Evolutionary conservation across 2,888 invertebrate genomes (phyloP), one percentile per base, ranked within the genome.

Genomic region (Quadroppia sp.): DNA sequence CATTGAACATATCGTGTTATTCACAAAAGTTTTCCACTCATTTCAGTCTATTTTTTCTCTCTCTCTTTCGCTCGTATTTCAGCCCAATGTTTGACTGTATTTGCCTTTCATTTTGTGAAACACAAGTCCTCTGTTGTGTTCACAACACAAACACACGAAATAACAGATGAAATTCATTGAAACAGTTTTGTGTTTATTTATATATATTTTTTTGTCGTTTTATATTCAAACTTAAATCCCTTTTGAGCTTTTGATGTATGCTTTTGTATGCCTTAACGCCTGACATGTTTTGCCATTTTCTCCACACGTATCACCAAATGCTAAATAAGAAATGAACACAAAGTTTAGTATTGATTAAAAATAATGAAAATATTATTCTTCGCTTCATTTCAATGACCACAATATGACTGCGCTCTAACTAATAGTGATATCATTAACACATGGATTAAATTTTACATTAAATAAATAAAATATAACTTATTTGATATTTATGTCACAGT

Each of bases 191-290:
- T 20, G 3, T 15, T 53, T 53, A 3, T 15, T 20, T 25, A 53
- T 53, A 53, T 53, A n/a, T n/a, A n/a, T n/a, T 9, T 25, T 53
- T 53, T 13, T 20, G 20, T 53, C 53, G 13, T 20, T 53, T 61
- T 61, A 25, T 53, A 61, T 61, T 32, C 61, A 17, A 61, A 61
- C 36, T 32, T 32, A 61, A 61, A 61, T 61, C 61, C 61, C 61
- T 32, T 61, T 61, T 32, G 61, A 61, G 61, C 61, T 20, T 30
- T 61, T 28, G 61, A 61, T 61, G 61, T 61, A 61, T 61, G 61
- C 17, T 36, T 61, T 61, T 61, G 61, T 61, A 61, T 61, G 61
- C 17, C 61, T 61, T 61, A 11, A 17, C 61, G 36, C 13, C 32
- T 36, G 32, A 61, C 61, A 61, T 61, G 61, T 61, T 61, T 61